phyloP scores from a whole-genome alignment of 2,113 vertebrate species.

The Muntiacus reevesi region DNA sequence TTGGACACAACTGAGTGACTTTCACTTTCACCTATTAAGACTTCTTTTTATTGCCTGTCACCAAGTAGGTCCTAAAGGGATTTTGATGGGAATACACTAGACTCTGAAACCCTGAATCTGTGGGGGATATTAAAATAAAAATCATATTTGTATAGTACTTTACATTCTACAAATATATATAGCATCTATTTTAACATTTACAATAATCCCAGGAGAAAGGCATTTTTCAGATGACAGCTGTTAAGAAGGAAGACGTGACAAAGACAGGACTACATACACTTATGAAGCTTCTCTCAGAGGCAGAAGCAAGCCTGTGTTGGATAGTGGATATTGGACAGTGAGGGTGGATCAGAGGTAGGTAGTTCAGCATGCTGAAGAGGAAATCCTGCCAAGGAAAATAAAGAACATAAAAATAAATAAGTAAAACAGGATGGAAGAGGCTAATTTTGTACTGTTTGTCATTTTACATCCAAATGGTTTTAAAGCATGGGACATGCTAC shows the following conservation, averaged over 20 bases:
- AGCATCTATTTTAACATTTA: background rate
- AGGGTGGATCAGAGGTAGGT: background rate
- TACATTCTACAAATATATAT: background rate
- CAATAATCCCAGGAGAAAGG: background rate
- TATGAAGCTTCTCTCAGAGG: background rate
- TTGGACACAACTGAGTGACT: background rate
- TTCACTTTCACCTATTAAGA: background rate
- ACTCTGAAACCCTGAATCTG: background rate
- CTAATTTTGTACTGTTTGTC: background rate
- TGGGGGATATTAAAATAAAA: background rate
- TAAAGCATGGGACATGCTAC: background rate
- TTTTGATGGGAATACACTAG: background rate
- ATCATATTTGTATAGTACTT: background rate
- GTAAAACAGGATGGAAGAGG: background rate
- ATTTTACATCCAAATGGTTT: background rate
- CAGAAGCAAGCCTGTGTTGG: background rate
- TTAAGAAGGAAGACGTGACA: background rate
- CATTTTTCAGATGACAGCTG: background rate
- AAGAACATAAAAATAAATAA: background rate
- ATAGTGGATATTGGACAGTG: fast-evolving
- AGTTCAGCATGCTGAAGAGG: background rate
- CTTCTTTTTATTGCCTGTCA: background rate
- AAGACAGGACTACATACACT: background rate
- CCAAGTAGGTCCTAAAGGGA: background rate
- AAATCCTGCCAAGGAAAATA: background rate